These are phyloP conservation scores for Eulemur rubriventer DNA, from an alignment of 2,797 vertebrate species.

Conservation along the genomic window DNA sequence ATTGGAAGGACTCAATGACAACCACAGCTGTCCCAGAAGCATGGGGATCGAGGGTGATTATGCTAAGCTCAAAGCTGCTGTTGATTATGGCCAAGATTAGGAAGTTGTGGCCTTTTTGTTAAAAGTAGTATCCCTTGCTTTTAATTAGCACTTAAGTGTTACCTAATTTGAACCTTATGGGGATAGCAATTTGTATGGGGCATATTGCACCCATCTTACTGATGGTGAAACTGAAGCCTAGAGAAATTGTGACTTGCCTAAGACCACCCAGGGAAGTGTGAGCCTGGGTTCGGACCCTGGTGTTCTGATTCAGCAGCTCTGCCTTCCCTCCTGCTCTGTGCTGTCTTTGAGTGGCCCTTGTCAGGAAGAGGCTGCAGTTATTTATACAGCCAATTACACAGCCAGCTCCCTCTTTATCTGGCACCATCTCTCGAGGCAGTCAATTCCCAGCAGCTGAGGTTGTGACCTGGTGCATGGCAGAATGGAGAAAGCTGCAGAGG, in stretches of 20 bases:
- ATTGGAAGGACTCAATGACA: background rate
- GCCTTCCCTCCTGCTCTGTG: too few relatives aligned
- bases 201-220: background rate
- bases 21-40: background rate
- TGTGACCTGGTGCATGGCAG: background rate
- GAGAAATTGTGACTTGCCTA: background rate
- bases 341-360: background rate
- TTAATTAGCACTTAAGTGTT: background rate
- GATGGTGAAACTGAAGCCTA: background rate
- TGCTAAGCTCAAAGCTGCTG: background rate
- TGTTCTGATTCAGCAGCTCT: background rate
- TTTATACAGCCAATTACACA: background rate
- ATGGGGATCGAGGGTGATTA: background rate
- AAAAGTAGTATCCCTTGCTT: background rate
- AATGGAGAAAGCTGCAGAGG: background rate
- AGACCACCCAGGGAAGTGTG: background rate
- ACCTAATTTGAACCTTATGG: background rate
- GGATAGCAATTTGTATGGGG: background rate
- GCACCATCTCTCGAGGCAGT: background rate
- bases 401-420: background rate
- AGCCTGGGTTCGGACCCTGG: background rate
- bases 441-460: background rate
- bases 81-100: background rate
- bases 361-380: background rate
- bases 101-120: background rate